Base-by-base conservation (phyloP, 2,888 invertebrate species). In the Melanotus villosus region DNA sequence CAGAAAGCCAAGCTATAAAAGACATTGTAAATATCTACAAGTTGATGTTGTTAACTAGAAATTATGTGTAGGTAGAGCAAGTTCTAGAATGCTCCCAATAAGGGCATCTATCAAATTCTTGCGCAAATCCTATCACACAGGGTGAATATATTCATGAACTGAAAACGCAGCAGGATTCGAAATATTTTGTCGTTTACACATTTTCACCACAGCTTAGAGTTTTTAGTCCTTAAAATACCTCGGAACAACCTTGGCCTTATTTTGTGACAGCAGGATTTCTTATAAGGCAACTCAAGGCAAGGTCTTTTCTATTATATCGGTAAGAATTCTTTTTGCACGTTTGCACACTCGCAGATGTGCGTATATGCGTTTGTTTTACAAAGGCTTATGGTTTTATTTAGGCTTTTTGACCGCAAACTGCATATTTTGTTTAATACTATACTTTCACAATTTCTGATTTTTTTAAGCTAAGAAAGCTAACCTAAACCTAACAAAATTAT, bases 271-370 rank as follows among this genome's bases (percentile, higher is more conserved):
- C 16, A 41, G 34, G 56, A 43, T 41, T 64, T 52, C 52, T 64
- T 38, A 38, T 36, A 43, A 18, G 64, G 41, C 23, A 34, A 21
- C 32, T 56, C 64, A 64, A 64, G 64, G 64, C 64, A 64, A 64
- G 64, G 64, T 32, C 54, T 64, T 32, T 52, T 26, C 47, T 52
- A 52, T 30, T 32, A 52, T 26, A 50, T 26, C 16, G 50, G 9
- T 50, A 12, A 50, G 50, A 26, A 52, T 30, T 52, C 41, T 41
- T 41, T 16, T 18, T 14, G 16, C 14, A 14, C 16, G 2, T 41
- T 41, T 9, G 9, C n/a, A 18, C 41, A 41, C 14, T 41, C 14
- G 16, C 41, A 16, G 4, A n/a, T n/a, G n/a, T 16, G 41, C 41
- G 41, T 41, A 41, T 16, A 16, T 18, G 41, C 41, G 41, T 41